Conservation (phyloP, 2,888 invertebrate species). For the Hirtodrosophila duncani region DNA sequence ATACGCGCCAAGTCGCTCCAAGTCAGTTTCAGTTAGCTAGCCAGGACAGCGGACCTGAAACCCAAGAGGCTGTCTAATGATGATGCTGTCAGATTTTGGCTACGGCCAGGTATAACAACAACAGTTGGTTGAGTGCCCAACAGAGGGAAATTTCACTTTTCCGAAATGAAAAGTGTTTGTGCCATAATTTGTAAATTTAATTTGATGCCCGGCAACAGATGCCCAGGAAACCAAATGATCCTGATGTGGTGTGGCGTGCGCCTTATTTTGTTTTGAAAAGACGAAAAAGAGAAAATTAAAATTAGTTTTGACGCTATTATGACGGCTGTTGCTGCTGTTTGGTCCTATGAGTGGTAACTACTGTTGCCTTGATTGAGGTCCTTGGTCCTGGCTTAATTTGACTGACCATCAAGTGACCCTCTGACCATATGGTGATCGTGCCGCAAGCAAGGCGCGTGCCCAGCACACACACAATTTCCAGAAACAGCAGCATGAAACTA, state of each 20-base stretch:
- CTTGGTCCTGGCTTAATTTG: constrained; percentile 32
- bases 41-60: constrained; percentile 13
- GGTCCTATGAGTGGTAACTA: neutral
- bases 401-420: constrained; percentile 27
- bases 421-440: constrained; percentile 42
- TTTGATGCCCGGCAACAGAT: constrained; percentile 60
- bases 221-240: constrained; percentile 14
- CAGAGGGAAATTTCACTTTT: constrained; percentile 56
- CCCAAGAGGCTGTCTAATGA: constrained; percentile 45
- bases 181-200: constrained; percentile 55
- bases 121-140: constrained; percentile 52
- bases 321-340: constrained; percentile 44
- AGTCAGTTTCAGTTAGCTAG: constrained; percentile 59
- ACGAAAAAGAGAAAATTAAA: too few relatives aligned
- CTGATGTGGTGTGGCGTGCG: neutral
- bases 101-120: constrained; percentile 33
- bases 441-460: constrained; percentile 38
- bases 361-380: constrained; percentile 55
- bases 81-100: constrained; percentile 64
- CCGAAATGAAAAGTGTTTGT: constrained; percentile 62
- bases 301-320: constrained; percentile 71
- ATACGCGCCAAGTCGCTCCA: constrained; percentile 25
- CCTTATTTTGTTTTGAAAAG: constrained; percentile 40
- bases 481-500: constrained; percentile 33
- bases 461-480: constrained; percentile 46